Conservation (phyloP, 1,140 invertebrate species). For the Lepidurus arcticus region DNA sequence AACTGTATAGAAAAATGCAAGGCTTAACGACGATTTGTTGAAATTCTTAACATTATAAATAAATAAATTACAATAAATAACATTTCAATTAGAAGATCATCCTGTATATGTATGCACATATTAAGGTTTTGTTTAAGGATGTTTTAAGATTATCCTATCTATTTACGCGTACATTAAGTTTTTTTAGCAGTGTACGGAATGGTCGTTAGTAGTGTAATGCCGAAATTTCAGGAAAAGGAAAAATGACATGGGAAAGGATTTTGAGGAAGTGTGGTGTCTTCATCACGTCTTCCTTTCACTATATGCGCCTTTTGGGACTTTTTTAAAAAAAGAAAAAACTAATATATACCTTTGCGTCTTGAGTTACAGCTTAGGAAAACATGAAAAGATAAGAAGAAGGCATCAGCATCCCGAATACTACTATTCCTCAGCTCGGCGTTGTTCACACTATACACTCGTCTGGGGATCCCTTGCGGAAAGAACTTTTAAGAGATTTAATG, state of each 20-base stretch:
- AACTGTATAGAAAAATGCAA: too few species aligned
- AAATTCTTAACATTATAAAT: too few species aligned
- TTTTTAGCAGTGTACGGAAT: background rate
- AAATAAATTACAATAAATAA: too few species aligned
- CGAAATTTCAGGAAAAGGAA: background rate
- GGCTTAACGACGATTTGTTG: too few species aligned
- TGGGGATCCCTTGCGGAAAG: background rate
- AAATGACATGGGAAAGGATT: background rate
- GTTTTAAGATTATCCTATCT: too few species aligned
- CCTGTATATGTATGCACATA: too few species aligned
- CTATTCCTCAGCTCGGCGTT: too few species aligned
- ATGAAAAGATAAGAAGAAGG: constrained; percentile 1
- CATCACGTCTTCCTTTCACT: background rate
- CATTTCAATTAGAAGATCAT: too few species aligned
- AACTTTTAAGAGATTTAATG: background rate
- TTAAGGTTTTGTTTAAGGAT: too few species aligned
- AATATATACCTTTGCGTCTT: background rate
- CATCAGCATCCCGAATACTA: background rate
- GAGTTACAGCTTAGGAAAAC: background rate
- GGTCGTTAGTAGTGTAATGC: background rate
- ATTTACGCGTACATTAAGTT: too few species aligned
- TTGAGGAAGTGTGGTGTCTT: background rate
- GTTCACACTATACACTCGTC: background rate
- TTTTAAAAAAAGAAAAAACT: background rate
- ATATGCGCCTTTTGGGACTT: background rate